Evolutionary conservation across 1,140 invertebrate genomes (phyloP).

Genomic region (Melitaea cinxia): DNA sequence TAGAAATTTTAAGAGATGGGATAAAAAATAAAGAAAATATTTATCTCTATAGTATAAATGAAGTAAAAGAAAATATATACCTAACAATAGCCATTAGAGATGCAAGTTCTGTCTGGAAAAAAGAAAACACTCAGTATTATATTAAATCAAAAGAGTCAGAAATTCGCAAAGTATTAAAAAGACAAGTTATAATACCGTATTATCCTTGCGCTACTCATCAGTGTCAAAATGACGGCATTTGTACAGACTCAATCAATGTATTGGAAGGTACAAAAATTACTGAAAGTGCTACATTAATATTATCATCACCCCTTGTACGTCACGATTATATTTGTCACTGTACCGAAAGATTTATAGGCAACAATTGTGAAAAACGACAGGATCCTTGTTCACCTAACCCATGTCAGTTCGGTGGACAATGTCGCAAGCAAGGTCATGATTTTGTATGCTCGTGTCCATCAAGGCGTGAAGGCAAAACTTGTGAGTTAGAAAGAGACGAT

Average conservation of each 20-base stretch:
- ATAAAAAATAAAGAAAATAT: constrained; percentile 85
- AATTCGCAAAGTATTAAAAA: constrained; percentile 84
- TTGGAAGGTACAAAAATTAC: constrained; percentile 86
- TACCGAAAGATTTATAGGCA: constrained; percentile 89
- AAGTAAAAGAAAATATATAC: constrained; percentile 85
- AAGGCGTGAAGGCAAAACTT: constrained; percentile 90
- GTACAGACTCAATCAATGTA: constrained; percentile 87
- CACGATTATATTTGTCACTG: constrained; percentile 92
- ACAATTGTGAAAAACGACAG: constrained; percentile 90
- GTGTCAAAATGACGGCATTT: constrained; percentile 90
- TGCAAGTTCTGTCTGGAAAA: constrained; percentile 82
- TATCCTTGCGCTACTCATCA: constrained; percentile 86
- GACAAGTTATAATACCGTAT: constrained; percentile 84
- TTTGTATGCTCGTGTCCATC: constrained; percentile 91
- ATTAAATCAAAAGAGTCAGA: constrained; percentile 84
- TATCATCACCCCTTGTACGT: constrained; percentile 89
- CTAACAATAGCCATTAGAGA: constrained; percentile 85
- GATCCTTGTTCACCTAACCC: constrained; percentile 96
- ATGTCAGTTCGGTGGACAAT: constrained; percentile 90
- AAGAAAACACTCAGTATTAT: constrained; percentile 84
- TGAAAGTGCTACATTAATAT: constrained; percentile 89
- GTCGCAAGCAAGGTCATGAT: constrained; percentile 90
- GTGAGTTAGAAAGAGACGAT: constrained; percentile 91
- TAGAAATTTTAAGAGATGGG: constrained; percentile 86
- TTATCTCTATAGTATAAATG: constrained; percentile 88